A percentile compares a stretch with the other conserved stretches of the same genome.
phyloP scores from a whole-genome alignment of 1,140 invertebrate genomes.

The Formica exsecta region DNA sequence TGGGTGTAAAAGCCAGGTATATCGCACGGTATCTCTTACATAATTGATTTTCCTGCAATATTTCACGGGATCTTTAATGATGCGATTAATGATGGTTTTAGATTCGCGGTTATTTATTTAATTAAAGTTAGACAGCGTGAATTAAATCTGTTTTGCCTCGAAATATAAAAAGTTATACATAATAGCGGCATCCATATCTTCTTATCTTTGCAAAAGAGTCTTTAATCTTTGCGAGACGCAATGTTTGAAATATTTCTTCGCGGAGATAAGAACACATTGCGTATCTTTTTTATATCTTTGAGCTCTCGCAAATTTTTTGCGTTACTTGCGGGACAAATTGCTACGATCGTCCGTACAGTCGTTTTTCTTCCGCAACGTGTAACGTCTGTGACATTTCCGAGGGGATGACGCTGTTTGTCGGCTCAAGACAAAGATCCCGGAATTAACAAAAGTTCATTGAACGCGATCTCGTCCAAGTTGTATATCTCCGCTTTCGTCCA shows the following conservation, averaged over 20 bases:
- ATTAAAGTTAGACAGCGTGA: not conserved
- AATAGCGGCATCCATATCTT: not conserved
- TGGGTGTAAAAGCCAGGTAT: not conserved
- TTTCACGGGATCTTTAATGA: not conserved
- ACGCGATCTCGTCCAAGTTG: constrained; percentile 3
- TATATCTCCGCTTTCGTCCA: constrained; percentile 7
- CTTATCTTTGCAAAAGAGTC: not conserved
- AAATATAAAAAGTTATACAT: not conserved
- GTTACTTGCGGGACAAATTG: constrained; percentile 14
- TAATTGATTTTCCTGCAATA: not conserved
- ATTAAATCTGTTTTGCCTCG: not conserved
- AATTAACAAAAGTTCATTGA: constrained; percentile 53
- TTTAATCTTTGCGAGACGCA: not conserved
- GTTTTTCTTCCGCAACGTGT: constrained; percentile 16
- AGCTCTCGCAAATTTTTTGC: constrained; percentile 10
- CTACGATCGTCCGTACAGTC: not conserved
- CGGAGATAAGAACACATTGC: not conserved
- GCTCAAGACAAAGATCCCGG: constrained; percentile 8
- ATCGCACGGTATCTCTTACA: not conserved
- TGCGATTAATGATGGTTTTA: not conserved
- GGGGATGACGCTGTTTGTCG: constrained; percentile 22
- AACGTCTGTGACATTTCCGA: not conserved
- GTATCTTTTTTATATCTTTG: not conserved
- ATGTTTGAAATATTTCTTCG: not conserved
- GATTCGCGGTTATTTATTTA: not conserved